Evolutionary conservation across 2,113 vertebrate species (phyloP).

Genomic region (Panthera tigris): DNA sequence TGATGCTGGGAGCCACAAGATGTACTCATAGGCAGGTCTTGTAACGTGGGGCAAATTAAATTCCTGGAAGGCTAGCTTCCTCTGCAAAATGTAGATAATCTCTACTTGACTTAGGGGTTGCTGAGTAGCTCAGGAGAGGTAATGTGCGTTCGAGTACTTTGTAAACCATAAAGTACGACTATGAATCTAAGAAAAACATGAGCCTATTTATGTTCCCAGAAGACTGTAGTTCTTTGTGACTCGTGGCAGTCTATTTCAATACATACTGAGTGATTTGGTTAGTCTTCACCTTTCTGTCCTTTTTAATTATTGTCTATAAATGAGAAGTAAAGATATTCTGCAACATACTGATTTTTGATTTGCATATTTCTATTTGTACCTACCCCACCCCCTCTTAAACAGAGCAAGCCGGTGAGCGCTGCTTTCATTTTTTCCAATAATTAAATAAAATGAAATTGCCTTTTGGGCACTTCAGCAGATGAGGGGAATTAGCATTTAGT

Average conservation of each 20-base stretch:
- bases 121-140: neutral
- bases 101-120: neutral
- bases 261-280: conserved; percentile 49
- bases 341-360: neutral
- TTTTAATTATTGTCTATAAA: neutral
- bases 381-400: neutral
- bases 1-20: neutral
- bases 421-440: conserved; percentile 35
- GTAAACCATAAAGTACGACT: neutral
- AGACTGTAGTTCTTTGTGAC: neutral
- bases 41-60: neutral
- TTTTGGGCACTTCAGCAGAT: neutral
- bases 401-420: neutral
- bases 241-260: neutral
- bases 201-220: conserved; percentile 12
- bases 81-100: conserved; percentile 12
- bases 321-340: neutral
- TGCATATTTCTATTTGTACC: conserved; percentile 17
- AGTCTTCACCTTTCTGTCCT: conserved; percentile 19
- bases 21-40: neutral
- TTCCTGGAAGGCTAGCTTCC: conserved; percentile 32
- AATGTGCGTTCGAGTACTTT: neutral
- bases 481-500: neutral
- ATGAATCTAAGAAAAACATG: neutral
- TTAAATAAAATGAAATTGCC: conserved; percentile 12